phyloP scores from a whole-genome alignment of 2,113 vertebrate species.

The Phodopus roborovskii region DNA sequence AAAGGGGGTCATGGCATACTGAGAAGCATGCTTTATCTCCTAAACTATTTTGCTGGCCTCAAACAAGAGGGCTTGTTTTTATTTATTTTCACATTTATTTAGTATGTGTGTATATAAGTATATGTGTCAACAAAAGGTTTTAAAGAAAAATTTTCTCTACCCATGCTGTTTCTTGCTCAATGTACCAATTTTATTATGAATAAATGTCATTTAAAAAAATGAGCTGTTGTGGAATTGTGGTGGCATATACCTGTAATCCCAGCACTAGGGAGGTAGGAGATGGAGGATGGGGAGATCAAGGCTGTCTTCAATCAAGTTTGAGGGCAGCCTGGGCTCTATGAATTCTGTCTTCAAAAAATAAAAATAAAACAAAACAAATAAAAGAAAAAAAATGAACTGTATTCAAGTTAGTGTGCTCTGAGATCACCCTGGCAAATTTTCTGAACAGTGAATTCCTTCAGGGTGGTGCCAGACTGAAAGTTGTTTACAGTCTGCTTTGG shows the following conservation, averaged over 20 bases:
- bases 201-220: background rate
- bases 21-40: background rate
- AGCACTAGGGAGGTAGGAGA: background rate
- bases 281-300: background rate
- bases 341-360: background rate
- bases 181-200: background rate
- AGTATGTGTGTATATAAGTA: background rate
- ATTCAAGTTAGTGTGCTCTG: background rate
- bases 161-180: background rate
- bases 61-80: background rate
- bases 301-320: background rate
- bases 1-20: background rate
- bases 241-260: no score
- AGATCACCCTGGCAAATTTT: background rate
- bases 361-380: background rate
- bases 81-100: background rate
- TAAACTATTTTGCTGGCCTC: background rate
- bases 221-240: background rate
- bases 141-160: background rate
- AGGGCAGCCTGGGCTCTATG: background rate
- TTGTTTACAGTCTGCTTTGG: background rate
- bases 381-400: background rate
- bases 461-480: background rate
- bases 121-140: background rate
- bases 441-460: slow-evolving; percentile 11